Evolutionary conservation across 2,113 vertebrate genomes (phyloP).

Genomic region (Balaeniceps rex): DNA sequence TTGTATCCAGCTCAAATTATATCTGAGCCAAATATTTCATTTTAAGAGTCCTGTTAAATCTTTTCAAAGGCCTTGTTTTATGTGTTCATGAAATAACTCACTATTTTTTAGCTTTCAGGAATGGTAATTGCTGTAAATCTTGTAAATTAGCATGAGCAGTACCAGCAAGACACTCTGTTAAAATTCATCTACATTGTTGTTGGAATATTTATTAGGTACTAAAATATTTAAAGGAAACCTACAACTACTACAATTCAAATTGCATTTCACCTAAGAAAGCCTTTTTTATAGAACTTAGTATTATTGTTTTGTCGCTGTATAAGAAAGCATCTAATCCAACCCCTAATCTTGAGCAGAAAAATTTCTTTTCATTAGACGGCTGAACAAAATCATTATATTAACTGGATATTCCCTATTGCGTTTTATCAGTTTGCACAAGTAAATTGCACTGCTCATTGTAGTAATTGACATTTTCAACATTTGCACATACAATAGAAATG

Average conservation of each 20-base stretch:
- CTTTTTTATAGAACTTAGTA: neutral
- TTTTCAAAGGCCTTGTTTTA: slow-evolving; percentile 56
- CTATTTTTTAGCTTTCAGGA: slow-evolving; percentile 56
- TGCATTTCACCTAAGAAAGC: slow-evolving; percentile 15
- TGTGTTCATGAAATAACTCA: slow-evolving; percentile 53
- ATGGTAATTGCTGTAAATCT: slow-evolving; percentile 66
- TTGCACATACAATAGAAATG: neutral
- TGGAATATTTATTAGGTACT: slow-evolving; percentile 66
- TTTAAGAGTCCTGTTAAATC: slow-evolving; percentile 61
- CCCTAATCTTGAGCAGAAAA: neutral
- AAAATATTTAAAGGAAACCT: slow-evolving; percentile 65
- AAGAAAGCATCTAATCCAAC: neutral
- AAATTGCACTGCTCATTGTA: neutral
- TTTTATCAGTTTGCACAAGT: slow-evolving; percentile 16
- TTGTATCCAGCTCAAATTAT: slow-evolving; percentile 53
- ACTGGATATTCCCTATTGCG: neutral
- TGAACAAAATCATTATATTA: slow-evolving; percentile 27
- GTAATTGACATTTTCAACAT: slow-evolving; percentile 4
- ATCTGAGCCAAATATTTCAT: slow-evolving; percentile 61
- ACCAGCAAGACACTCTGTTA: slow-evolving; percentile 58
- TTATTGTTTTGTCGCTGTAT: neutral
- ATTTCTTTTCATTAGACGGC: slow-evolving; percentile 9
- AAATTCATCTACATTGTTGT: slow-evolving; percentile 43
- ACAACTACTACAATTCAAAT: slow-evolving; percentile 51
- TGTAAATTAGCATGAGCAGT: slow-evolving; percentile 61